These are phyloP conservation scores for Drosophila histrio DNA, from an alignment of 2,888 invertebrate genomes.

Conservation along the genomic window DNA sequence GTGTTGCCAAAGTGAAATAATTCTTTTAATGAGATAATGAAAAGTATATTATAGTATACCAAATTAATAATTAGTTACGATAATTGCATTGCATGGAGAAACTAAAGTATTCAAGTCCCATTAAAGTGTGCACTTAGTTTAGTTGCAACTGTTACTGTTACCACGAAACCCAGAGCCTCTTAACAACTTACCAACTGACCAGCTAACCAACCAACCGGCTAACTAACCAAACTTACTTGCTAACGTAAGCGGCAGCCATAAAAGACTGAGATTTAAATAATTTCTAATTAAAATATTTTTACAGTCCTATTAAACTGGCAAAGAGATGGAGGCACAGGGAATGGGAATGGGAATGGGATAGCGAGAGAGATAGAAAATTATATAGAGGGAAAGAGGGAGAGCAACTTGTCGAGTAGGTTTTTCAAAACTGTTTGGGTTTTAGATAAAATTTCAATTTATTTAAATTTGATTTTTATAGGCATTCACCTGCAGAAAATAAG, in stretches of 20 bases:
- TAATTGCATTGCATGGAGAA: not conserved
- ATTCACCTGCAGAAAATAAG: constrained; percentile 62
- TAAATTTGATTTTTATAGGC: constrained; percentile 69
- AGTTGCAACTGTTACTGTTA: not conserved
- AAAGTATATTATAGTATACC: not conserved
- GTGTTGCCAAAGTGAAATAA: too few relatives aligned
- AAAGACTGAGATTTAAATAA: constrained; percentile 66
- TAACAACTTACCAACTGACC: not conserved
- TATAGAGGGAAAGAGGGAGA: not conserved
- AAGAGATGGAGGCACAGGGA: constrained; percentile 10
- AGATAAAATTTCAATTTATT: constrained; percentile 71
- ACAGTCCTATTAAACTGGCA: constrained; percentile 35
- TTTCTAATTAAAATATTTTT: constrained; percentile 72
- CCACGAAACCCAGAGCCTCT: not conserved
- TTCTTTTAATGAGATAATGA: too few relatives aligned
- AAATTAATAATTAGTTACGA: not conserved
- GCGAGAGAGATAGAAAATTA: not conserved
- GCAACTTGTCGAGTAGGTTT: constrained; percentile 27
- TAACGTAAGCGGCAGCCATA: constrained; percentile 37
- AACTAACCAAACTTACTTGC: constrained; percentile 15
- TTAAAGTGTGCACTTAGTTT: not conserved
- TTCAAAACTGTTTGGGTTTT: constrained; percentile 39
- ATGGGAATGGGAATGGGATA: not conserved
- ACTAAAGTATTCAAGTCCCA: not conserved
- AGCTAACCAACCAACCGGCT: not conserved